Evolutionary conservation across 2,888 invertebrate genomes (phyloP).

Genomic region (Nomada lathburiana): DNA sequence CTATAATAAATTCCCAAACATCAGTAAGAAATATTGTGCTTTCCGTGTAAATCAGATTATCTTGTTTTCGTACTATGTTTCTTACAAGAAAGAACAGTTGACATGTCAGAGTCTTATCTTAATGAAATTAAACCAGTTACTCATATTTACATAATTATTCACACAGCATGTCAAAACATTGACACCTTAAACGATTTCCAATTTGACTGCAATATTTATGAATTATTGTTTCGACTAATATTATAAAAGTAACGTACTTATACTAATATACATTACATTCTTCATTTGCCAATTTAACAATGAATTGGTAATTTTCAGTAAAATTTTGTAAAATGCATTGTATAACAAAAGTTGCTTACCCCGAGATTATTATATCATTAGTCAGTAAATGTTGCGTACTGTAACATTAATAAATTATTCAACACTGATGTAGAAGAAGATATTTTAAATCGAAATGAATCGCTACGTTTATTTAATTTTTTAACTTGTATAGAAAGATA

Average conservation of each 20-base stretch:
- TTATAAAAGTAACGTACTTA: slow-evolving; percentile 33
- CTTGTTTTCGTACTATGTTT: slow-evolving; percentile 1
- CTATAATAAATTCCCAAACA: slow-evolving; percentile 55
- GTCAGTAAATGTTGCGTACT: slow-evolving; percentile 29
- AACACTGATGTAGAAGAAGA: slow-evolving; percentile 29
- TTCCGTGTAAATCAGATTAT: slow-evolving; percentile 11
- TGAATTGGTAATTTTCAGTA: slow-evolving; percentile 17
- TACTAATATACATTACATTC: slow-evolving; percentile 38
- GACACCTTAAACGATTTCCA: slow-evolving; percentile 49
- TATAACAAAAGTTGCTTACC: slow-evolving; percentile 8
- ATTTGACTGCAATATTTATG: slow-evolving; percentile 40
- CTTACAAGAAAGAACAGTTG: slow-evolving; percentile 37
- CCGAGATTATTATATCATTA: background rate
- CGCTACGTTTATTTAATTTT: slow-evolving; percentile 45
- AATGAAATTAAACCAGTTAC: slow-evolving; percentile 54
- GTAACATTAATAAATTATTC: slow-evolving; percentile 21
- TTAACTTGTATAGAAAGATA: slow-evolving; percentile 59
- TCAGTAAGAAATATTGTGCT: slow-evolving; percentile 38
- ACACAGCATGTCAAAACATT: slow-evolving; percentile 45
- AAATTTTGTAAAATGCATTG: slow-evolving; percentile 27
- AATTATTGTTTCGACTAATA: slow-evolving; percentile 24
- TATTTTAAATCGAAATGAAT: slow-evolving; percentile 35
- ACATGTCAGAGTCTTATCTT: slow-evolving; percentile 37
- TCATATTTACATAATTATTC: slow-evolving; percentile 60
- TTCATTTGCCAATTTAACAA: slow-evolving; percentile 26